Conservation (phyloP, 2,888 invertebrate species). For the Coremacera marginata region DNA sequence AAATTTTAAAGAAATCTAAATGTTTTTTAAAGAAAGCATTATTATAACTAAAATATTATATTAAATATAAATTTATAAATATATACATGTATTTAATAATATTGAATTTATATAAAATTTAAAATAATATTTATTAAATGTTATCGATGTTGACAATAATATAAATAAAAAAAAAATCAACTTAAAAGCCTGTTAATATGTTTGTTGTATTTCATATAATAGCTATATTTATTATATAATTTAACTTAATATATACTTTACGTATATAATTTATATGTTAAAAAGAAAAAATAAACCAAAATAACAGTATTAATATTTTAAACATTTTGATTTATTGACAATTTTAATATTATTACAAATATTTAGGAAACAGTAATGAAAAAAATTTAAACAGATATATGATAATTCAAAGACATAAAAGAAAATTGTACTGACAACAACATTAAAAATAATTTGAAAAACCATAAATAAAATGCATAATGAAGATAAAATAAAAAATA, state of each 20-base stretch:
- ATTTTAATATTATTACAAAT: not conserved
- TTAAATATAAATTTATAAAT: constrained; percentile 13
- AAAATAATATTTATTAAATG: constrained; percentile 33
- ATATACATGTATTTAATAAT: constrained; percentile 7
- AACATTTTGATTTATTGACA: not conserved
- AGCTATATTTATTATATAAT: not conserved
- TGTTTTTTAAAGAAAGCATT: constrained; percentile 19
- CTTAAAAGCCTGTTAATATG: not conserved
- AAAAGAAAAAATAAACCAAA: not conserved
- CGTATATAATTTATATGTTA: not conserved
- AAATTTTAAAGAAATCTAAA: constrained; percentile 13
- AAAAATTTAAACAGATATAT: not conserved
- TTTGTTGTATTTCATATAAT: not conserved
- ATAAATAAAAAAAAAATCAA: not conserved
- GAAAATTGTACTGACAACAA: not conserved
- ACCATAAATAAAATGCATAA: not conserved
- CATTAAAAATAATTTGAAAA: constrained; percentile 9
- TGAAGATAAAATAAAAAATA: not conserved
- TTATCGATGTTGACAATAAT: constrained; percentile 44
- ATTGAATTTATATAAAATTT: constrained; percentile 1
- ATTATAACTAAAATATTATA: constrained; percentile 15
- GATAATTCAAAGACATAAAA: not conserved
- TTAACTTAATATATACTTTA: not conserved
- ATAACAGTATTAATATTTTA: not conserved
- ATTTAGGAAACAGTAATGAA: not conserved